phyloP scores from a whole-genome alignment of 2,113 vertebrate genomes.

The Istiophorus platypterus region DNA sequence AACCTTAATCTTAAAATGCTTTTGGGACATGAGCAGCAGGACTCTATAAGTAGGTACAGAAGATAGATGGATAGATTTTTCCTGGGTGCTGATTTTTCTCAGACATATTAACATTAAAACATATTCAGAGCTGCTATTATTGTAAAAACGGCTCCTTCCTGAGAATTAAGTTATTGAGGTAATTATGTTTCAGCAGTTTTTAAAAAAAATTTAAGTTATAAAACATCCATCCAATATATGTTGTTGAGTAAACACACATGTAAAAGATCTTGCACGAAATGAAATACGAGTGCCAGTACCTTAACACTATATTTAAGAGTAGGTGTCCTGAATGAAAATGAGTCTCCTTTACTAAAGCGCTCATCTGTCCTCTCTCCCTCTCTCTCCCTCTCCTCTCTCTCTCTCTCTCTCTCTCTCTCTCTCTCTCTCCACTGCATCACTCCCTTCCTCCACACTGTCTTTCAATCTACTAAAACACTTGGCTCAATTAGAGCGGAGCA shows the following conservation, averaged over 20 bases:
- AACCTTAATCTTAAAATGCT: not conserved
- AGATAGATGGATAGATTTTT: not conserved
- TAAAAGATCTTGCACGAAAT: not conserved
- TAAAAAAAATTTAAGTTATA: not conserved
- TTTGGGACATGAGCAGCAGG: not conserved
- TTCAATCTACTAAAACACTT: slow-evolving; percentile 84
- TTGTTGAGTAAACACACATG: not conserved
- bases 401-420: slow-evolving; percentile 7
- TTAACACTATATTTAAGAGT: slow-evolving; percentile 4
- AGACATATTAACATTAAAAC: not conserved
- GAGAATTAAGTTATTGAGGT: not conserved
- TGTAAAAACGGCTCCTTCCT: not conserved
- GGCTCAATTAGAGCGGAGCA: slow-evolving; percentile 76
- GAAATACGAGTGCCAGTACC: not conserved
- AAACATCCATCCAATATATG: not conserved
- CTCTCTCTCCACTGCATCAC: slow-evolving; percentile 45
- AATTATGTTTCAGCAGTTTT: not conserved
- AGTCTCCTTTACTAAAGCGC: slow-evolving; percentile 36
- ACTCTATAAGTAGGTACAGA: not conserved
- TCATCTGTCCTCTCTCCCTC: slow-evolving; percentile 8
- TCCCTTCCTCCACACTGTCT: slow-evolving; percentile 66
- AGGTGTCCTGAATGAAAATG: slow-evolving; percentile 48
- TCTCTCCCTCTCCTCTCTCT: slow-evolving; percentile 11
- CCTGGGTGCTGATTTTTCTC: not conserved
- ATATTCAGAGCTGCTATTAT: not conserved